Evolutionary conservation across 2,888 invertebrate species (phyloP), one percentile per base, ranked within the genome.

Genomic region (Choristoneura rosaceana): DNA sequence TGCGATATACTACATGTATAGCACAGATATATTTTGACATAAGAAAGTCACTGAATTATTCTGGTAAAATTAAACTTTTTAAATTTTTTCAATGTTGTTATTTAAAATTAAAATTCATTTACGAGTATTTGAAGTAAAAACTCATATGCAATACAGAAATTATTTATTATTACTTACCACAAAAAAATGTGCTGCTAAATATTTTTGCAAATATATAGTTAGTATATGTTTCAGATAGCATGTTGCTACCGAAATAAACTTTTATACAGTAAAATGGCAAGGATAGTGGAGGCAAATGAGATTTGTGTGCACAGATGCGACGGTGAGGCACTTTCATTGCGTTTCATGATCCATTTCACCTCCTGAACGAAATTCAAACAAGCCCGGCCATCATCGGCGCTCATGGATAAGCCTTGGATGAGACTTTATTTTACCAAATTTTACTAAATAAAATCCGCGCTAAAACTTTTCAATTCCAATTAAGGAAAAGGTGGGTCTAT

Each of bases 241-340:
- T 43, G 12, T 17, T n/a, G 43, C 2, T 10, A 8, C 5, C 3
- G 15, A 14, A 17, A 61, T 17, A 43, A 41, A 43, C 61, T 61
- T 15, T 60, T 60, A 38, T 38, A 79, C 79, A 81, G 77, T 76
- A 80, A 81, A 80, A 82, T 80, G 79, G 78, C 77, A 77, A 84
- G 78, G 78, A 81, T 84, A 83, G 80, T 81, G 78, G 79, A 80
- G 77, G 79, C 75, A 86, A 89, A 89, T 87, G 77, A 82, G 85
- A 89, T 89, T 89, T 86, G 77, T 77, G 75, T 77, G 79, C 79
- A 75, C 84, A 86, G 84, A 87, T 87, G 85, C 83, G 84, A 82
- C 82, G 34, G 61, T 50, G 70, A 82, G 81, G 81, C 79, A 83
- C 84, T 85, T 82, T 81, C 80, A 81, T 83, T 80, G 78, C 74